Evolutionary conservation across 2,113 vertebrate species (phyloP).

Genomic region (Chloropsis hardwickii): DNA sequence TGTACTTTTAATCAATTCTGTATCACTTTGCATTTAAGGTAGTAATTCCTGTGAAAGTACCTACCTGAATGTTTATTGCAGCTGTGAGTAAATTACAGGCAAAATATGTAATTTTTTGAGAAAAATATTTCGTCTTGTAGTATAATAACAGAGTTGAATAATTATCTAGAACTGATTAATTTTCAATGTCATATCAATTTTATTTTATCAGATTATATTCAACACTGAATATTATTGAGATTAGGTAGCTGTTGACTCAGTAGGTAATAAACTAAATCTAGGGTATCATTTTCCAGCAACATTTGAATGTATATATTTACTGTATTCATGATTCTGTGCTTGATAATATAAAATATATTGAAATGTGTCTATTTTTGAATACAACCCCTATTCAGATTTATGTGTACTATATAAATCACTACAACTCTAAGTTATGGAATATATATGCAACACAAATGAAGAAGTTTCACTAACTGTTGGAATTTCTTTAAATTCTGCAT

Average conservation of each 20-base stretch:
- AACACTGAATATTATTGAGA: background rate
- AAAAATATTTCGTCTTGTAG: background rate
- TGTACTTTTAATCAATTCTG: background rate
- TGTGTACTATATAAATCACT: background rate
- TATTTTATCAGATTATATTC: background rate
- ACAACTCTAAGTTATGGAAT: background rate
- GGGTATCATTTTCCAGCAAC: background rate
- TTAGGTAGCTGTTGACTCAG: background rate
- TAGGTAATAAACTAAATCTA: background rate
- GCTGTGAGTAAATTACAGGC: background rate
- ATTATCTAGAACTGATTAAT: background rate
- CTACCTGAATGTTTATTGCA: background rate
- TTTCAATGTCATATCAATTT: background rate
- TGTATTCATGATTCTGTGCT: background rate
- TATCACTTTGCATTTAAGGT: background rate
- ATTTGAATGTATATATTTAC: background rate
- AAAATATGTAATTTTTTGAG: background rate
- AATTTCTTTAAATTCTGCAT: background rate
- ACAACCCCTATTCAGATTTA: background rate
- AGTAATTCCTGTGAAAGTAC: background rate
- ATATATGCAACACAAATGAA: background rate
- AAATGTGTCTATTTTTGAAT: background rate
- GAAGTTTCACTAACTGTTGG: background rate
- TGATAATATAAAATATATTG: background rate
- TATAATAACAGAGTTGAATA: background rate